phyloP scores from a whole-genome alignment of 1,140 invertebrate species.

The Subanguina moxae region DNA sequence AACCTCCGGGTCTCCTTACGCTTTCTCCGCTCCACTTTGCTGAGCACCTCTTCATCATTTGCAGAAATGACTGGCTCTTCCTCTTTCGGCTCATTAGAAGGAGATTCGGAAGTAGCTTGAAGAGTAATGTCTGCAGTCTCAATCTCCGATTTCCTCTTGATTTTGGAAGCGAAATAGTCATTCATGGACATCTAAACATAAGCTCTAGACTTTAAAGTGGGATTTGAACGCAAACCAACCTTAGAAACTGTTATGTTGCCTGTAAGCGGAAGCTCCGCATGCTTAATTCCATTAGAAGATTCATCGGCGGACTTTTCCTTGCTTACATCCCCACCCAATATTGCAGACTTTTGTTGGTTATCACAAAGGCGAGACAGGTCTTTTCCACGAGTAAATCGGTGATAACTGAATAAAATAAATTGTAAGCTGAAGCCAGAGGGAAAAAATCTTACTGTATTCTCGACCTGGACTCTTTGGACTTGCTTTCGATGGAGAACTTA shows the following conservation, averaged over 20 bases:
- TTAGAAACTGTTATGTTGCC: conserved; percentile 10
- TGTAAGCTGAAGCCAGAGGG: conserved; percentile 5
- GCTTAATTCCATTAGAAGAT: conserved; percentile 15
- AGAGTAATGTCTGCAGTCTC: no score
- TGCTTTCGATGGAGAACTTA: conserved; percentile 8
- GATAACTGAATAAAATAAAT: conserved; percentile 19
- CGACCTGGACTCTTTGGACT: conserved; percentile 20
- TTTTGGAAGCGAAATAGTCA: conserved; percentile 33
- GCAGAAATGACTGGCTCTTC: neutral
- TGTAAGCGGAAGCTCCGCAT: neutral
- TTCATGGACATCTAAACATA: conserved; percentile 10
- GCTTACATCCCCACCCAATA: conserved; percentile 9
- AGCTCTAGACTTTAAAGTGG: no score
- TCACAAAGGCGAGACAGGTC: conserved; percentile 9
- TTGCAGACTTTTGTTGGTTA: conserved; percentile 30
- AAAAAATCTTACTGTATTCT: conserved; percentile 35
- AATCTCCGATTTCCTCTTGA: neutral
- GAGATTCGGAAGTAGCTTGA: no score
- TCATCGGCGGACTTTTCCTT: conserved; percentile 10
- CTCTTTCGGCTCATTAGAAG: neutral
- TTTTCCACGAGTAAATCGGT: conserved; percentile 29
- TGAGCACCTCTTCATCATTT: neutral
- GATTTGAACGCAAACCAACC: neutral
- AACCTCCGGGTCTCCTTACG: neutral
- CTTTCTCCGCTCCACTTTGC: neutral